These are phyloP conservation scores for Psephotus haematonotus DNA, from an alignment of 2,113 vertebrate genomes.

Conservation along the genomic window DNA sequence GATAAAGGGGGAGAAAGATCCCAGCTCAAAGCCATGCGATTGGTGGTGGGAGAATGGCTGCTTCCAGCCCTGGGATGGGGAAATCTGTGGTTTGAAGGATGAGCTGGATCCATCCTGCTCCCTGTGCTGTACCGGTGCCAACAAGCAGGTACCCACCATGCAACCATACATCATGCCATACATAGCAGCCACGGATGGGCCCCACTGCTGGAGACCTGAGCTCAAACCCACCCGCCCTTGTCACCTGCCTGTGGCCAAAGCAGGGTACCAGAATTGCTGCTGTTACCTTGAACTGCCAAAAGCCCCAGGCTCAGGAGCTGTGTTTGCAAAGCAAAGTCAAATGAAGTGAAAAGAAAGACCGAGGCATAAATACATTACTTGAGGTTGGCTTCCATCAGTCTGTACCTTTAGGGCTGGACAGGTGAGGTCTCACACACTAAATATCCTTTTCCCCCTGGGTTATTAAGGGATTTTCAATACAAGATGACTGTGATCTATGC, in stretches of 20 bases:
- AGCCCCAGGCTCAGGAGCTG: neutral
- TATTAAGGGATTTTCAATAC: neutral
- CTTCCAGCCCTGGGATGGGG: neutral
- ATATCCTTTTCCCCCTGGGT: neutral
- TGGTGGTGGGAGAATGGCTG: neutral
- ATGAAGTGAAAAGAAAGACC: neutral
- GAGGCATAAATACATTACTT: neutral
- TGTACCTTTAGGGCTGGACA: neutral
- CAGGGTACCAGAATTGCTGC: neutral
- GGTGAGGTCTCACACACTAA: neutral
- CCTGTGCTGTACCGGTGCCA: neutral
- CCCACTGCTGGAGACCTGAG: neutral
- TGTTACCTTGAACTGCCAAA: neutral
- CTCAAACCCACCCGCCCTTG: neutral
- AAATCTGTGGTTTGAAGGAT: neutral
- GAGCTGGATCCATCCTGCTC: neutral
- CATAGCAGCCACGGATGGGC: fast-evolving
- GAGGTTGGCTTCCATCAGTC: neutral
- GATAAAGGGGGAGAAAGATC: slow-evolving; percentile 16
- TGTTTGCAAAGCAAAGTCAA: neutral
- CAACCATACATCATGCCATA: neutral
- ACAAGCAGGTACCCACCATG: neutral
- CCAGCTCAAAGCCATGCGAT: neutral
- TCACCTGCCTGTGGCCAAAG: neutral
- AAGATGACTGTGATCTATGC: neutral